Evolutionary conservation across 1,140 invertebrate genomes (phyloP), one percentile per base, ranked within the genome.

Genomic region (Gryon sp.): DNA sequence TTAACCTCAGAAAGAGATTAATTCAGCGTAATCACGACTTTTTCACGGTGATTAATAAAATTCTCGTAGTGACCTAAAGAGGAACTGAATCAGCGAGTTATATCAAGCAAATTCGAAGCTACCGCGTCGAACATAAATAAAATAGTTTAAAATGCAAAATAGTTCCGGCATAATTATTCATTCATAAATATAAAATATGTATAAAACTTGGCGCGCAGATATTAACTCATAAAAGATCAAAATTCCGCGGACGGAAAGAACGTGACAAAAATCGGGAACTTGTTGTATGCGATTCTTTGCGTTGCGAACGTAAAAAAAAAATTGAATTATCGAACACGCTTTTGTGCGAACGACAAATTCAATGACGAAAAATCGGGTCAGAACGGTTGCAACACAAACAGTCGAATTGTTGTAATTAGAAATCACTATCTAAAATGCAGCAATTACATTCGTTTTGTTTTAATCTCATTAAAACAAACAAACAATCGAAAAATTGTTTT

Each of bases 131-230:
- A 24, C 8, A 50, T 50, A 50, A 50, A 34, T 50, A 50, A 50
- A 32, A 30, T 24, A 36, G 30, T 36, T 52, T 22, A 22, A 45
- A 59, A 43, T 59, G 53, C 12, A 43, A 32, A 59, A 22, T n/a
- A 32, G 36, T 14, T 36, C 0, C 19, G 22, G 15, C n/a, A 9
- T 28, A 59, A 32, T 59, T 59, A 55, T 59, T 45, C 40, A 32
- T 45, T 59, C 24, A 59, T 40, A 45, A 59, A 59, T 43, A 59
- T 32, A 45, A 59, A 59, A 32, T 59, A 45, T 59, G 26, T 59
- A 43, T 16, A 59, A 59, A 59, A 59, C 0, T 59, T 59, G 2
- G 2, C 26, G 36, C 22, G 2, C 1, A 16, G n/a, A 15, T 22
- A 14, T 43, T 59, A 32, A 43, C 24, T 59, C 40, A 4, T 59